Conservation (phyloP, 2,888 invertebrate genomes). For the Pollenia griseotomentosa region DNA sequence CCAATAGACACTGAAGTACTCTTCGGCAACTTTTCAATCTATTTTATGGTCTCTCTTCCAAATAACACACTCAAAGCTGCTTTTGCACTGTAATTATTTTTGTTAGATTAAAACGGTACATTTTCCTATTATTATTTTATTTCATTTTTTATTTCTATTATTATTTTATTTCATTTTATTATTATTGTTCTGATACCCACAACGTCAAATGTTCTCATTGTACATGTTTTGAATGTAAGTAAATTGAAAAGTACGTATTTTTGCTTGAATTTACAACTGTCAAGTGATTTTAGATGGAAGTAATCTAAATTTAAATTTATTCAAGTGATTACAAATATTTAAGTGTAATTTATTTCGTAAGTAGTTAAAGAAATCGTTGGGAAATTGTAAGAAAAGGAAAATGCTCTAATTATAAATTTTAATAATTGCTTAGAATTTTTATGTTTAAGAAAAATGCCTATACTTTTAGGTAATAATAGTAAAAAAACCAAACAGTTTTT, state of each 20-base stretch:
- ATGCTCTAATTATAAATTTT: slow-evolving; percentile 12
- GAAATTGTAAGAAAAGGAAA: not conserved
- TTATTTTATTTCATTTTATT: not conserved
- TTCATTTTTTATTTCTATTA: not conserved
- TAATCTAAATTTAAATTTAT: slow-evolving; percentile 22
- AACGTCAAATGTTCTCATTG: not conserved
- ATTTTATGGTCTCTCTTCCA: not conserved
- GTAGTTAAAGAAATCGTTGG: not conserved
- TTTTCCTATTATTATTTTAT: not conserved
- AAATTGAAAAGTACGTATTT: slow-evolving; percentile 37
- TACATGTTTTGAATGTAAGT: not conserved
- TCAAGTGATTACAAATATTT: slow-evolving; percentile 20
- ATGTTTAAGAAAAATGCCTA: not conserved
- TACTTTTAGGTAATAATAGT: not conserved
- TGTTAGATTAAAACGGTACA: slow-evolving; percentile 2
- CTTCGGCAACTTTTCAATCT: not conserved
- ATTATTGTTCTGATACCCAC: not conserved
- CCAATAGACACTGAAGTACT: not conserved
- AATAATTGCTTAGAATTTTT: slow-evolving; percentile 15
- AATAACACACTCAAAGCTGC: not conserved
- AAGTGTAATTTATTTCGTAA: slow-evolving; percentile 31
- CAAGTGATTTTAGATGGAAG: not conserved
- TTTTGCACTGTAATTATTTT: slow-evolving; percentile 19
- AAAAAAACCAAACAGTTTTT: not conserved
- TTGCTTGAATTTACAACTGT: not conserved